These are phyloP conservation scores for Syritta pipiens DNA, from an alignment of 2,888 invertebrate genomes.

Conservation along the genomic window DNA sequence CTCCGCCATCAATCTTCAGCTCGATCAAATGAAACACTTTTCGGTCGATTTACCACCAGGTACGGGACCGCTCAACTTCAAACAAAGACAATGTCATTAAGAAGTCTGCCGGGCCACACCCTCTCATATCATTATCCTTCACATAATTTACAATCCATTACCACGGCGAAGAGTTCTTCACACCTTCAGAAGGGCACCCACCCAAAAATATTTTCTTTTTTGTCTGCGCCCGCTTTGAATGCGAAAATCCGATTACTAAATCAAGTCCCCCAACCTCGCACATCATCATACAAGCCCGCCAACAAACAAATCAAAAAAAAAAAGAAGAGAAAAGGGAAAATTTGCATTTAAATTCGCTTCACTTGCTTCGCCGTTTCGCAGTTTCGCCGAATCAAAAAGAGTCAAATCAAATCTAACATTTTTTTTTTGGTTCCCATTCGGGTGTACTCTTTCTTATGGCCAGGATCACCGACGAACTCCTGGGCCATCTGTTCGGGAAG, in stretches of 20 bases:
- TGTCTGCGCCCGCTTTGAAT: background rate
- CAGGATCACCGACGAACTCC: too few relatives aligned
- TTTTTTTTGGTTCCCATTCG: too few relatives aligned
- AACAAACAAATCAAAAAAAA: constrained; percentile 44
- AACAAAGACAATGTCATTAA: constrained; percentile 30
- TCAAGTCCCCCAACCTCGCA: constrained; percentile 2
- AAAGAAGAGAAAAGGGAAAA: constrained; percentile 19
- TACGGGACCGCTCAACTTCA: constrained; percentile 3
- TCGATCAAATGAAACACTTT: constrained; percentile 48
- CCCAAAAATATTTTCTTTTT: background rate
- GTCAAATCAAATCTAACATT: constrained; percentile 52
- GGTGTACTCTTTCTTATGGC: too few relatives aligned
- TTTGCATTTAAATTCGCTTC: constrained; percentile 54
- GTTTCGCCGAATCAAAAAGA: constrained; percentile 42
- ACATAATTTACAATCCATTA: too few relatives aligned
- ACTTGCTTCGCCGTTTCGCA: constrained; percentile 49
- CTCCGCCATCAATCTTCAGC: background rate
- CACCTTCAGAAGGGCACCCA: background rate
- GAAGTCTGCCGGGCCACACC: background rate
- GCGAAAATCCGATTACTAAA: constrained; percentile 44
- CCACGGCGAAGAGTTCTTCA: too few relatives aligned
- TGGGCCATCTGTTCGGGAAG: constrained; percentile 1
- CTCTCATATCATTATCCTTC: constrained; percentile 51
- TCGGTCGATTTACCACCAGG: constrained; percentile 36
- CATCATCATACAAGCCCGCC: constrained; percentile 17